Evolutionary conservation across 2,888 invertebrate genomes (phyloP).

Genomic region (Orchesella flavescens): DNA sequence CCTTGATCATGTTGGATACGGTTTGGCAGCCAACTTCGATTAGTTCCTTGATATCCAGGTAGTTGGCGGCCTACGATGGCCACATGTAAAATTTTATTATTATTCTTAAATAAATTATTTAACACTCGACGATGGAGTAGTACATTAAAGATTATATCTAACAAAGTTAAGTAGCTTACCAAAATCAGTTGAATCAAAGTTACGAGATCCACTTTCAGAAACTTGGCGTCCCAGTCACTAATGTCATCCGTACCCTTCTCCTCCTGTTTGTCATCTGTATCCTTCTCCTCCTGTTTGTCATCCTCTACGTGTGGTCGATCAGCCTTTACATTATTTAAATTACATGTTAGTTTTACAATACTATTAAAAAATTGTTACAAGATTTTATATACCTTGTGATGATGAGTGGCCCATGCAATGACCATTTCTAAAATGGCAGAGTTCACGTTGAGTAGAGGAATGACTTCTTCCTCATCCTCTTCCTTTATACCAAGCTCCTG

Average conservation of each 20-base stretch:
- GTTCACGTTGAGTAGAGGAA: constrained; percentile 97
- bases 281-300: too few species aligned
- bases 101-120: too few species aligned
- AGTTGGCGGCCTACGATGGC: constrained; percentile 94
- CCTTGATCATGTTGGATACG: constrained; percentile 98
- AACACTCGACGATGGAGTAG: not conserved
- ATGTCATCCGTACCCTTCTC: constrained; percentile 97
- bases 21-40: constrained; percentile 98
- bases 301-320: not conserved
- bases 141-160: not conserved
- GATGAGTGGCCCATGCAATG: constrained; percentile 92
- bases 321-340: not conserved
- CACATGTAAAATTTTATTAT: too few species aligned
- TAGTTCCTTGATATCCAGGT: constrained; percentile 94
- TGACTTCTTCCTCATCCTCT: constrained; percentile 83
- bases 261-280: not conserved
- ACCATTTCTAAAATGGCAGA: constrained; percentile 96
- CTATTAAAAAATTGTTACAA: not conserved
- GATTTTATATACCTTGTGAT: constrained; percentile 82
- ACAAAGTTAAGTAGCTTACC: constrained; percentile 73
- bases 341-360: not conserved
- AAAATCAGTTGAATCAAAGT: constrained; percentile 96
- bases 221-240: constrained; percentile 99
- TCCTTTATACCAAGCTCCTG: not conserved
- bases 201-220: constrained; percentile 97